Evolutionary conservation across 2,113 vertebrate species (phyloP).

Genomic region (Platysternon megacephalum): DNA sequence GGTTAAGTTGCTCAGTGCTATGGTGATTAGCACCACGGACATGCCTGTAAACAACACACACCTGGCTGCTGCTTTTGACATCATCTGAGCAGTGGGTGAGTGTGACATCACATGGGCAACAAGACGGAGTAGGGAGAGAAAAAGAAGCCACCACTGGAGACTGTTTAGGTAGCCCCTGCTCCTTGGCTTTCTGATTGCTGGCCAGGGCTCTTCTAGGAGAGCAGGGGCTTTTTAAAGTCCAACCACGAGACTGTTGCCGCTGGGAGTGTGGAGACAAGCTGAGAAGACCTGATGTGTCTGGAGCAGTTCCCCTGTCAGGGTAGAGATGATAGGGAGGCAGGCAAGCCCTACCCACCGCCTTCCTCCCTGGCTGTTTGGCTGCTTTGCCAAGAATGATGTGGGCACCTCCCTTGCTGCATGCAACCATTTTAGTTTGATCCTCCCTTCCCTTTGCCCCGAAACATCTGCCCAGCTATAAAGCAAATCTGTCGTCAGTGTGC

Average conservation of each 20-base stretch:
- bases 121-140: background rate
- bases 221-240: background rate
- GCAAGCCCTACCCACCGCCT: background rate
- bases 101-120: background rate
- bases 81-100: background rate
- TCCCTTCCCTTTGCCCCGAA: background rate
- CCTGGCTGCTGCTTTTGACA: background rate
- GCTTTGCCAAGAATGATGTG: background rate
- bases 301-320: background rate
- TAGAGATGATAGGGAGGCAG: background rate
- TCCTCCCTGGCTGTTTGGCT: background rate
- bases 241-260: background rate
- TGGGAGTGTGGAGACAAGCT: background rate
- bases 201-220: background rate
- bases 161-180: background rate
- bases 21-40: background rate
- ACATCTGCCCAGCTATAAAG: background rate
- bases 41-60: background rate
- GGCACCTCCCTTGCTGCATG: background rate
- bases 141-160: background rate
- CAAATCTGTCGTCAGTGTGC: background rate
- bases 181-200: background rate
- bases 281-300: background rate
- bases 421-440: background rate
- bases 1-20: background rate